Percentiles rank a stretch among this genome's conserved stretches.
Evolutionary conservation across 2,888 invertebrate genomes (phyloP).

Genomic region (Periphyllus acericola): DNA sequence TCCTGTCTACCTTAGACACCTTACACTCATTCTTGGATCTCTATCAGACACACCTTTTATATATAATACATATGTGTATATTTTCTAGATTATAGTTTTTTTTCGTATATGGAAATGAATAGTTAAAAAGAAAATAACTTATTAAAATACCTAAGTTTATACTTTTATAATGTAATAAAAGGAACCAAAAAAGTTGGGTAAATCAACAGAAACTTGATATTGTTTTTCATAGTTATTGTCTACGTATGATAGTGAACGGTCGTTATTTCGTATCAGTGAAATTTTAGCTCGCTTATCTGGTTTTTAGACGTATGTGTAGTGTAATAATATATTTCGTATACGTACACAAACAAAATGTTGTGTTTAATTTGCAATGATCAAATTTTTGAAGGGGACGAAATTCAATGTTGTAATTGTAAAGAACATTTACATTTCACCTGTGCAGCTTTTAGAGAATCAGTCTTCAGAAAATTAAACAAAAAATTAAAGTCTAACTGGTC

Average conservation of each 20-base stretch:
- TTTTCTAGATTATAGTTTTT: too few species aligned
- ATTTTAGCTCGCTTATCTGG: constrained; percentile 12
- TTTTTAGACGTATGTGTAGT: constrained; percentile 6
- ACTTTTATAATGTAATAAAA: too few species aligned
- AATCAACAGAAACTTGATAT: too few species aligned
- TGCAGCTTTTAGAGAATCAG: neutral
- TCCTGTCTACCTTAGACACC: too few species aligned
- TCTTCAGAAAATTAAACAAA: neutral
- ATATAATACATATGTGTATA: too few species aligned
- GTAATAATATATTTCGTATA: neutral
- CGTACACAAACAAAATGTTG: neutral
- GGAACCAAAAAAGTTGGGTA: too few species aligned
- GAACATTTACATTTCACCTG: neutral
- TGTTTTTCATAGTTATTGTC: neutral
- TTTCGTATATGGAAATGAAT: too few species aligned
- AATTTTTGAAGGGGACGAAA: neutral
- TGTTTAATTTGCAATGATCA: neutral
- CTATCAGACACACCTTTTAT: too few species aligned
- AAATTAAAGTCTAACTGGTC: neutral
- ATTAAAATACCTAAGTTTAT: too few species aligned
- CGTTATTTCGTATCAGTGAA: neutral
- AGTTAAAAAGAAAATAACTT: too few species aligned
- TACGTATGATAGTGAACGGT: neutral
- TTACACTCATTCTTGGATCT: too few species aligned
- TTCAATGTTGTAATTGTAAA: neutral